Percentiles rank a stretch among this genome's conserved stretches.
Conservation (phyloP, 2,113 vertebrate genomes). For the Cyanistes caeruleus region DNA sequence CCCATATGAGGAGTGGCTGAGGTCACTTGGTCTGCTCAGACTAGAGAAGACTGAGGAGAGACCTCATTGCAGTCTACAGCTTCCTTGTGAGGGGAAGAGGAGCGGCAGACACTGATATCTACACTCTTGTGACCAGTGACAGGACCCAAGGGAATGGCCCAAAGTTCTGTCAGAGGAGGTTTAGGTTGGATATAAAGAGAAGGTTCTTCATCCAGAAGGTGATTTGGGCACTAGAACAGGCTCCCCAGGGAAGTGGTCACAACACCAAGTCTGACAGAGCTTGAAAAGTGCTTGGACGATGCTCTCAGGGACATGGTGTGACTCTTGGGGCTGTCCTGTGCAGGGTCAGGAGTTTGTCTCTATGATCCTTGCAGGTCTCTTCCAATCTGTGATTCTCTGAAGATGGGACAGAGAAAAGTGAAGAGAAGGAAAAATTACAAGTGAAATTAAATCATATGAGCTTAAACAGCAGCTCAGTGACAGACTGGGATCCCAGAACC, state of each 20-base stretch:
- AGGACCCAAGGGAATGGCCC: not conserved
- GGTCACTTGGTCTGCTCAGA: not conserved
- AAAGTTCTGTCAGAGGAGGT: accelerated
- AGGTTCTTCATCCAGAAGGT: too few species aligned
- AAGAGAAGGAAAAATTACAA: not conserved
- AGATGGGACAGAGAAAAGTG: not conserved
- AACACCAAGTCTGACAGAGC: not conserved
- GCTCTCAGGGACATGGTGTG: too few species aligned
- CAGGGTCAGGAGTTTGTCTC: not conserved
- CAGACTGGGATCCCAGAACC: not conserved
- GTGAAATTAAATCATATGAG: not conserved
- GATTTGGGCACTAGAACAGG: not conserved
- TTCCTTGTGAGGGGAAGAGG: too few species aligned
- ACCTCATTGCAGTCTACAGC: not conserved
- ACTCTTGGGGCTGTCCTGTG: not conserved
- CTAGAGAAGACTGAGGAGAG: not conserved
- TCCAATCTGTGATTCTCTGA: not conserved
- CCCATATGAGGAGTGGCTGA: accelerated
- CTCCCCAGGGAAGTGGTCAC: accelerated
- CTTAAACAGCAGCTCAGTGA: not conserved
- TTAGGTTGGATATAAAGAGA: not conserved
- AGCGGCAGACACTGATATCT: not conserved
- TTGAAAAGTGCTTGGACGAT: accelerated
- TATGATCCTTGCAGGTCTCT: accelerated
- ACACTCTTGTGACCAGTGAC: not conserved